Percentiles rank a stretch among this genome's conserved stretches.
Conservation (phyloP, 2,888 invertebrate genomes). For the Troides aeacus region DNA sequence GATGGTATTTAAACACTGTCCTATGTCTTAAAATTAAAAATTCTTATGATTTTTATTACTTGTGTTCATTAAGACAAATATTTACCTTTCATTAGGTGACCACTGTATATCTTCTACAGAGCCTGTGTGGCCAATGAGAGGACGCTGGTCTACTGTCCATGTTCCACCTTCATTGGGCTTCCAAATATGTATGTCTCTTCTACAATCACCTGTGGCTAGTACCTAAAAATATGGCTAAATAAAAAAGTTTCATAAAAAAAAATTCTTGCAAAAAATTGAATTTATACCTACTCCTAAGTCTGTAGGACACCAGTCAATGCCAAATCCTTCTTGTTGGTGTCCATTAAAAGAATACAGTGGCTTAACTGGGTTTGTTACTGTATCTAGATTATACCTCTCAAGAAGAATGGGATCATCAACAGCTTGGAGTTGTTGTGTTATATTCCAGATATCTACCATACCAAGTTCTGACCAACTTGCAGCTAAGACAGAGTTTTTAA, state of each 20-base stretch:
- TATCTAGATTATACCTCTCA: constrained; percentile 82
- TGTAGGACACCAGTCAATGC: constrained; percentile 94
- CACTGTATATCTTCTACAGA: constrained; percentile 99
- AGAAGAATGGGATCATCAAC: constrained; percentile 85
- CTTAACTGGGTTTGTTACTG: constrained; percentile 74
- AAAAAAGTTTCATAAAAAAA: background rate
- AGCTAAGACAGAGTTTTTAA: constrained; percentile 85
- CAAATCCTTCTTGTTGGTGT: constrained; percentile 96
- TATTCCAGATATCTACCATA: constrained; percentile 94
- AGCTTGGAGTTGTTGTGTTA: constrained; percentile 88
- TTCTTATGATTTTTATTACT: too few relatives aligned
- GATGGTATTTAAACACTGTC: too few relatives aligned
- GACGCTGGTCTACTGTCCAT: constrained; percentile 95
- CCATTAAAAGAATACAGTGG: constrained; percentile 94
- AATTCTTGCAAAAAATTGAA: background rate
- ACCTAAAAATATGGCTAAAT: constrained; percentile 71
- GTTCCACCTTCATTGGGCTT: constrained; percentile 86
- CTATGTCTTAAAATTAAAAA: too few relatives aligned
- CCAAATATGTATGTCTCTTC: constrained; percentile 97
- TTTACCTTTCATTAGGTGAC: constrained; percentile 94
- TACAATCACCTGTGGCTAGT: constrained; percentile 96
- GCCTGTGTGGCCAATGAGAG: constrained; percentile 91
- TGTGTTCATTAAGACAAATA: background rate
- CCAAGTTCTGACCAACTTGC: constrained; percentile 98
- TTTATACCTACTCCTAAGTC: constrained; percentile 83